Base-by-base conservation (phyloP, 2,797 vertebrate species). In the Ataeniobius toweri region DNA sequence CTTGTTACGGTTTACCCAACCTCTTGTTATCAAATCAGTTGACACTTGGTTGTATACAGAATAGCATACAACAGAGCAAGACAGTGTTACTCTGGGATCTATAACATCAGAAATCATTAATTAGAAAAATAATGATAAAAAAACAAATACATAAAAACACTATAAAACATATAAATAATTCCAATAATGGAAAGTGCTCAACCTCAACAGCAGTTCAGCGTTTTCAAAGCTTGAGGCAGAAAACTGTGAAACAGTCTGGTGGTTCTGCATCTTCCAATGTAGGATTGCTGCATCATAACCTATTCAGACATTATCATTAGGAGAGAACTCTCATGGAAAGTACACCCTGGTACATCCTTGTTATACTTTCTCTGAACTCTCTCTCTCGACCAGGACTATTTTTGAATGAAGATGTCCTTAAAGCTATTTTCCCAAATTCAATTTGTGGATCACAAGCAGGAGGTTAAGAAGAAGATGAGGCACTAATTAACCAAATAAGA, bases 381-480 rank as follows among this genome's bases (percentile, higher is more conserved):
- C 22, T 68, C 39, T 46, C 67, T n/a, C 44, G 22, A 46, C n/a
- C 24, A n/a, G 67, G 12, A n/a, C 41, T 24, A n/a, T 14, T 69
- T 69, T 69, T 69, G 39, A 44, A n/a, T 10, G 56, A 58, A 26
- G 56, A n/a, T 26, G 41, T 46, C 24, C 24, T 69, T 26, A n/a
- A 26, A 16, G 44, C 7, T 70, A 70, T 48, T 26, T 70, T 1
- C n/a, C 26, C 13, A 70, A 69, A 46, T 70, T 26, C 13, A 46
- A 36, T 46, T 70, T 26, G 6, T 18, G 67, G 46, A 41, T 70
- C 67, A 46, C 44, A 26, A 46, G 67, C 5, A n/a, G 39, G 22
- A 44, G 5, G 67, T 69, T n/a, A 69, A 28, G 39, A n/a, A n/a
- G 67, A n/a, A 46, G 41, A 69, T 69, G 67, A 69, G 44, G 22